phyloP scores from a whole-genome alignment of 2,888 invertebrate genomes.

The Drosophila melanosoma region DNA sequence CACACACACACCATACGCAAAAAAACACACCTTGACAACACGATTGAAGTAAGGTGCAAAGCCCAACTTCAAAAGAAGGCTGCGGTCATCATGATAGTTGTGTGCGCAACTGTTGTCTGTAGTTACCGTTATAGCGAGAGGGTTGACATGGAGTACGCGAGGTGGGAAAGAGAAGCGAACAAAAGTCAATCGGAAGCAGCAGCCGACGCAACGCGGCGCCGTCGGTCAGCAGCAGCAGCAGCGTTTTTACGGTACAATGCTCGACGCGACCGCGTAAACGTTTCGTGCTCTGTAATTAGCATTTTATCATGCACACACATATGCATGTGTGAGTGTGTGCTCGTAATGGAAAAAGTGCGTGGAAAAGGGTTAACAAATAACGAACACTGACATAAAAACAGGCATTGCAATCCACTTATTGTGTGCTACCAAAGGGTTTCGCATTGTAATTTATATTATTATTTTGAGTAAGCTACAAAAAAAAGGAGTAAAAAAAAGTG shows the following conservation, averaged over 20 bases:
- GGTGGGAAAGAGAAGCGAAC: slow-evolving; percentile 1
- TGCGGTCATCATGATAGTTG: slow-evolving; percentile 32
- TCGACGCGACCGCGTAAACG: slow-evolving; percentile 50
- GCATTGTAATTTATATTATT: slow-evolving; percentile 65
- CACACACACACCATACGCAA: neutral
- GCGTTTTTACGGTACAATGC: slow-evolving; percentile 62
- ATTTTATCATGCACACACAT: slow-evolving; percentile 33
- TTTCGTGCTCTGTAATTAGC: slow-evolving; percentile 58
- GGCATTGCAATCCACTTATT: slow-evolving; percentile 38
- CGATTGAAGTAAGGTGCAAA: neutral
- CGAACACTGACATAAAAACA: slow-evolving; percentile 18
- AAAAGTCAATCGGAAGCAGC: slow-evolving; percentile 55
- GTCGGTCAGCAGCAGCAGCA: slow-evolving; percentile 35
- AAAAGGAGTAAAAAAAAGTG: slow-evolving; percentile 1
- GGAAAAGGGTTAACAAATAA: slow-evolving; percentile 57
- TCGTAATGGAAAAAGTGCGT: slow-evolving; percentile 62
- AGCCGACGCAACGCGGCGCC: slow-evolving; percentile 6
- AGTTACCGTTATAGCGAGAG: slow-evolving; percentile 12
- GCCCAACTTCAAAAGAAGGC: neutral
- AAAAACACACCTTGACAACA: too few relatives aligned
- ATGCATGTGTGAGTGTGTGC: slow-evolving; percentile 16
- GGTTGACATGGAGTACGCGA: neutral
- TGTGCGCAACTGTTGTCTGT: slow-evolving; percentile 33
- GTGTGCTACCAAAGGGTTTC: slow-evolving; percentile 43
- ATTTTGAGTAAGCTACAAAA: slow-evolving; percentile 51